Conservation (phyloP, 2,113 vertebrate species). For the Centrocercus urophasianus region DNA sequence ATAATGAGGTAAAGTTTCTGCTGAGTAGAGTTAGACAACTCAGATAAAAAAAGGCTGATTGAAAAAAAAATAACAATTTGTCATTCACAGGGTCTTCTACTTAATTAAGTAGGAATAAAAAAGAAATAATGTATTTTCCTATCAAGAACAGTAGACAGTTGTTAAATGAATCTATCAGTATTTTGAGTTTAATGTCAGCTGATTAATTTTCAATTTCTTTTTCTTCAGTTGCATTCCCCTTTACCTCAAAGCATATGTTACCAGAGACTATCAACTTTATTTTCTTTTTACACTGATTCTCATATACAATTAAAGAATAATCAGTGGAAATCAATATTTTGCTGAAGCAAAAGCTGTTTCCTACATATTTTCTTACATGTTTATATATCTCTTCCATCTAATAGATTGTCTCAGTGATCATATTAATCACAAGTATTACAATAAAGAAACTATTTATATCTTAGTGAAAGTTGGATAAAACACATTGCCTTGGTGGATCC, state of each 20-base stretch:
- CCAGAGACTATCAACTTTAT: background rate
- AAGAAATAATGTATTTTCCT: background rate
- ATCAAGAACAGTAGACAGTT: background rate
- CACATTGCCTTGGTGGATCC: slow-evolving; percentile 27
- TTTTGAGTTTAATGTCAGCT: background rate
- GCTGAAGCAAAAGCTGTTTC: background rate
- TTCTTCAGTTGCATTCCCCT: background rate
- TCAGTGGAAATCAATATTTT: background rate
- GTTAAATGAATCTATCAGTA: background rate
- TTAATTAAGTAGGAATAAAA: background rate
- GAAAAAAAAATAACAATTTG: background rate
- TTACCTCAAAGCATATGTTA: background rate
- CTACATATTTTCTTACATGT: rapidly evolving
- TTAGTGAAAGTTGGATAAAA: slow-evolving; percentile 59
- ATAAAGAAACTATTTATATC: slow-evolving; percentile 46
- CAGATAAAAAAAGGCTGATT: background rate
- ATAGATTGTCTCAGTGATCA: slow-evolving; percentile 9
- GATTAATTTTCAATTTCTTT: background rate
- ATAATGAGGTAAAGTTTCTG: background rate
- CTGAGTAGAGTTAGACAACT: background rate
- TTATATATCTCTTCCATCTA: slow-evolving; percentile 22
- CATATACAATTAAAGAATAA: background rate
- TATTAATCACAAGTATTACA: slow-evolving; percentile 22
- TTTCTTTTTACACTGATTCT: background rate
- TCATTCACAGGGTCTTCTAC: background rate